Evolutionary conservation across 2,888 invertebrate genomes (phyloP), one percentile per base, ranked within the genome.

Genomic region (Vanessa cardui): DNA sequence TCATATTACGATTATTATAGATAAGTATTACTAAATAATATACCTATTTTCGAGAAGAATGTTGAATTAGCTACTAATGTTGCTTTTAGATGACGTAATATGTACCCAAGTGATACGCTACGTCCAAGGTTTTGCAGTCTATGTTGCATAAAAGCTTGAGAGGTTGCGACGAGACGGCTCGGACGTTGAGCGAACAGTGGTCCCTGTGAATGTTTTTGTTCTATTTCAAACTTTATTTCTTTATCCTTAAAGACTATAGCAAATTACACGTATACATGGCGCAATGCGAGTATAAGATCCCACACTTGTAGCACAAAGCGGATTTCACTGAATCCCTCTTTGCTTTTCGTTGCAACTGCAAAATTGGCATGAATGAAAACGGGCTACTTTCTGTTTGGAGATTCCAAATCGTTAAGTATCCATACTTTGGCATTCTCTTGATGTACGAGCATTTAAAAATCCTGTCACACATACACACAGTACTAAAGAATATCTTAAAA

Each of bases 281-380:
- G 58, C 62, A 62, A 50, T 68, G 39, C 69, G 58, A 69, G 68
- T 69, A 72, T 68, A 71, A 73, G 74, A 74, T 70, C 72, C 70
- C 64, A 71, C 69, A 71, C 70, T 71, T 67, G 66, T 61, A 69
- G 70, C 65, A 74, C 74, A 74, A 75, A 74, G 68, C 66, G 65
- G 66, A 69, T 72, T 73, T 72, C 70, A 75, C 70, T 70, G 70
- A 74, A 68, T 68, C 70, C 68, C 69, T 64, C 71, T 72, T 72
- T 73, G 69, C 71, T 67, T 73, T 69, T 71, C 62, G 61, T 64
- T 64, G 68, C 64, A 72, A 60, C 74, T 64, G 69, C 68, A 68
- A 74, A 76, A 74, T 75, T 74, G 72, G 67, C 71, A 71, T 71
- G 69, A 70, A 71, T 70, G 70, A 63, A 62, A 70, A 64, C 58